A percentile compares a stretch with the other conserved stretches of the same genome.
phyloP scores from a whole-genome alignment of 2,797 vertebrate species.

The Chaetodon trifasciatus region DNA sequence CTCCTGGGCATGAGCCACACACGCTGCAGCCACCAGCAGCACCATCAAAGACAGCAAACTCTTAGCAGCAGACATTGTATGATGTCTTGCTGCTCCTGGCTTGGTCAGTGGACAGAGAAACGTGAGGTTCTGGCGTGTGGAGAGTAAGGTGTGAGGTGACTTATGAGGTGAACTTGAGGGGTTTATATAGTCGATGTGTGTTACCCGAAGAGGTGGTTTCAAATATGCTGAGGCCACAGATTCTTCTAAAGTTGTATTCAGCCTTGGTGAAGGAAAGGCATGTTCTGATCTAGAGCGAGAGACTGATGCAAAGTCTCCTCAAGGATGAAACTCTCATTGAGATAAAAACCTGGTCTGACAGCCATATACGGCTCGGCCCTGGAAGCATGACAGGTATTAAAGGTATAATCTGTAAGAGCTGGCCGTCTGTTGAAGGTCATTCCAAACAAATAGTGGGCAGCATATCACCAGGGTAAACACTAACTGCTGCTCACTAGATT shows the following conservation, averaged over 20 bases:
- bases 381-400: background rate
- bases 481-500: no score
- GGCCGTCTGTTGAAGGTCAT: background rate
- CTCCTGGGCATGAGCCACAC: conserved; percentile 69
- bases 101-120: conserved; percentile 5
- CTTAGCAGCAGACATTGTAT: conserved; percentile 67
- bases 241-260: conserved; percentile 47
- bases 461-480: no score
- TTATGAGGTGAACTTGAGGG: conserved; percentile 1
- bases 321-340: conserved; percentile 73
- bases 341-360: conserved; percentile 69
- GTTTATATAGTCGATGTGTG: conserved; percentile 64
- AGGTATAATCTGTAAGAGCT: background rate
- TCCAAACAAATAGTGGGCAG: background rate
- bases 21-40: conserved; percentile 57
- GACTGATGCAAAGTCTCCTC: conserved; percentile 53
- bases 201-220: background rate
- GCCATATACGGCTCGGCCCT: conserved; percentile 41
- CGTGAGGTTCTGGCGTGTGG: background rate
- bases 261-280: conserved; percentile 82
- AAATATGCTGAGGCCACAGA: conserved; percentile 42
- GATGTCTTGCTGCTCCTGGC: conserved; percentile 5
- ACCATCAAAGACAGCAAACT: conserved; percentile 68
- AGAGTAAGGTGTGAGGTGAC: conserved; percentile 16
- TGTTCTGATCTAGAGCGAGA: conserved; percentile 77